Evolutionary conservation across 1,140 invertebrate species (phyloP), one percentile per base, ranked within the genome.

Genomic region (Lamellibrachia luymesi): DNA sequence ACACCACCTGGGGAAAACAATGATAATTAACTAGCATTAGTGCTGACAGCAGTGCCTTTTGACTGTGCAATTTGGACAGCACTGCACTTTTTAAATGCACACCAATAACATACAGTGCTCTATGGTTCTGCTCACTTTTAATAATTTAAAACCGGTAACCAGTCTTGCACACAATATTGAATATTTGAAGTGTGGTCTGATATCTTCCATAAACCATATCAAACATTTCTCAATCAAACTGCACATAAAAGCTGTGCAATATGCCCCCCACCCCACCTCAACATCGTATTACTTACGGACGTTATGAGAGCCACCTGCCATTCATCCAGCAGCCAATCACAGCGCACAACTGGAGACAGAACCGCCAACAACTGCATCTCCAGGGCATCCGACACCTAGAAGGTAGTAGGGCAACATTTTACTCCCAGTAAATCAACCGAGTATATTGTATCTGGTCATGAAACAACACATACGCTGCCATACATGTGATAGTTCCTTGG

Each of bases 341-440:
- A 99, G 95, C 98, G 98, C 51, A 99, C 96, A 1, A 98, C 98
- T 51, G 98, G 98, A 92, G 98, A 98, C 8, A 99, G 96, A 94
- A 99, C 99, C 94, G 98, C 98, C 17, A 99, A 96, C 95, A 99
- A 98, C 95, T 99, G 99, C 98, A 99, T 99, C 97, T 99, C 99
- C 98, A 99, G 98, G 89, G 98, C 98, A 96, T 99, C 99, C 56
- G 98, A 98, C 98, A 99, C 99, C 98, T 98, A 98, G 95, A 98
- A 98, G 5, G n/a, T 92, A 90, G 38, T 89, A 50, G 17, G 51
- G 1, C 25, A 50, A 5, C 51, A 27, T 56, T 6, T 25, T 13
- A 91, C 49, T 91, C 8, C 4, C 2, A 91, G 8, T 50, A 50
- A 50, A 25, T 10, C 2, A 91, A n/a, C 13, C 27, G 27, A 50